Conservation (phyloP, 2,797 vertebrate genomes). For the Tapirus indicus region DNA sequence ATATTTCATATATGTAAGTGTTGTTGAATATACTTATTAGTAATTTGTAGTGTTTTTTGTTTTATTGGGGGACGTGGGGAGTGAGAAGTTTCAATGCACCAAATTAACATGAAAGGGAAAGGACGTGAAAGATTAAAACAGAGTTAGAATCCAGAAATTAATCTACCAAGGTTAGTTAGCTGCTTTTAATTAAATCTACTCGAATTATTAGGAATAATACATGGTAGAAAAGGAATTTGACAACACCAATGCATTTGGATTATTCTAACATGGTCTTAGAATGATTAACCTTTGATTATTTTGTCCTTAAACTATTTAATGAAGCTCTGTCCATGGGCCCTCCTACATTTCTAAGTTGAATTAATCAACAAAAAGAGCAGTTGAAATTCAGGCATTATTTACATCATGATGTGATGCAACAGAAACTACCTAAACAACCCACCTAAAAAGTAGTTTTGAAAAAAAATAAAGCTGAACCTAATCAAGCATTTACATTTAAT, state of each 20-base stretch:
- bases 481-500: background rate
- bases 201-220: background rate
- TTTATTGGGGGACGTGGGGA: background rate
- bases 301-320: background rate
- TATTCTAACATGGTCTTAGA: background rate
- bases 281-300: background rate
- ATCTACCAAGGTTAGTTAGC: background rate
- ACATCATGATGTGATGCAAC: background rate
- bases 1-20: background rate
- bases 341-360: background rate
- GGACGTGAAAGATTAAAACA: background rate
- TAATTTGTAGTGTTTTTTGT: background rate
- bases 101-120: background rate
- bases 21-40: background rate
- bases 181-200: background rate
- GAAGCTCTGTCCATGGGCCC: background rate
- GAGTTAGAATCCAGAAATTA: background rate
- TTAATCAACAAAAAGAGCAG: background rate
- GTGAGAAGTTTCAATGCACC: background rate
- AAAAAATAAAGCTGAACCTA: background rate
- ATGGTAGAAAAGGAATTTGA: background rate
- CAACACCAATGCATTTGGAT: background rate
- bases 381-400: background rate
- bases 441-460: background rate
- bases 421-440: background rate